phyloP scores from a whole-genome alignment of 2,113 vertebrate species.

The Amazona guildingii region DNA sequence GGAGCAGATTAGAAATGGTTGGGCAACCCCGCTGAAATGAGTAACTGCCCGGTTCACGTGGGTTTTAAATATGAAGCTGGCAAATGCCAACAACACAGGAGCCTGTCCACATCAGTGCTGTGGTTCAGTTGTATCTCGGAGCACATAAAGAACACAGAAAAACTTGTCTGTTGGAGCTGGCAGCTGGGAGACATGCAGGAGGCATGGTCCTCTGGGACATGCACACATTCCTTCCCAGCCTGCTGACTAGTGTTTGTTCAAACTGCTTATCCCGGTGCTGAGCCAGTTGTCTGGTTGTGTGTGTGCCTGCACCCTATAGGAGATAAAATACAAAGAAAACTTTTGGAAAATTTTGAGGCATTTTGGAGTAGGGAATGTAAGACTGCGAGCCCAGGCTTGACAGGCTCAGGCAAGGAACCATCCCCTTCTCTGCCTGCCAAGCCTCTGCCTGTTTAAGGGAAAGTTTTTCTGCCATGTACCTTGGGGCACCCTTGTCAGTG shows the following conservation, averaged over 20 bases:
- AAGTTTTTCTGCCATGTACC: background rate
- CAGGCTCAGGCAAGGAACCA: background rate
- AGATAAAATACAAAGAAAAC: background rate
- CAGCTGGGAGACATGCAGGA: background rate
- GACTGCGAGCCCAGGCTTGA: background rate
- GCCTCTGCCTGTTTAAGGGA: background rate
- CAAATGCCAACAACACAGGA: background rate
- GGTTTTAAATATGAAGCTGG: background rate
- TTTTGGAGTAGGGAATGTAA: background rate
- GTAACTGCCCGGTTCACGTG: fast-evolving
- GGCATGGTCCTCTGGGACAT: background rate
- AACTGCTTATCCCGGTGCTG: background rate
- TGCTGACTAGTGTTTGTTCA: too few species aligned
- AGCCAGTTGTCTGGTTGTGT: background rate
- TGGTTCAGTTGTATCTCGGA: background rate
- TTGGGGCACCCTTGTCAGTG: background rate
- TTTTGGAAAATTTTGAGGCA: background rate
- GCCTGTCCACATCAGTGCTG: background rate
- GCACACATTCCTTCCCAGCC: background rate
- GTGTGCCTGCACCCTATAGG: background rate
- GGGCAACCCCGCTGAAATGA: background rate
- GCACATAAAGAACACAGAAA: background rate
- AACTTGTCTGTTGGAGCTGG: background rate
- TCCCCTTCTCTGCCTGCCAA: background rate
- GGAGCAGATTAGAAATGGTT: background rate